Conservation (phyloP, 1,140 invertebrate genomes). For the Mylabris phalerata region DNA sequence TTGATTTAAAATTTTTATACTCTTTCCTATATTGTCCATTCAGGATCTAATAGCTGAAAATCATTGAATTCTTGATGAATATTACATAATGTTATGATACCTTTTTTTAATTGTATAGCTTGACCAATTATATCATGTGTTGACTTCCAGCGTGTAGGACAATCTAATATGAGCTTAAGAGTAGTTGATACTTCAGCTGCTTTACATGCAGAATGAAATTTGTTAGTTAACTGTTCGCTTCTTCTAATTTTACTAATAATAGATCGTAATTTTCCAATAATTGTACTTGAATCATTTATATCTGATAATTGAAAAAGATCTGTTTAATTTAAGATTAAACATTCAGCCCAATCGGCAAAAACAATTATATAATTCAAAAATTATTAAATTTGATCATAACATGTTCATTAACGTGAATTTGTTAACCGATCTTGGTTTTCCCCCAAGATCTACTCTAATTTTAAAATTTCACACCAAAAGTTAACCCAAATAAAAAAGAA, state of each 20-base stretch:
- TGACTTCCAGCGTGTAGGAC: conserved; percentile 25
- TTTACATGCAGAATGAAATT: conserved; percentile 34
- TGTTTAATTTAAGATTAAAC: too few relatives aligned
- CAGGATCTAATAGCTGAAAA: conserved; percentile 29
- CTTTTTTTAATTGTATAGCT: conserved; percentile 12
- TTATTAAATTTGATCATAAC: too few relatives aligned
- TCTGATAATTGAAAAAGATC: too few relatives aligned
- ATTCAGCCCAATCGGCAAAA: too few relatives aligned
- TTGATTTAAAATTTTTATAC: conserved; percentile 34
- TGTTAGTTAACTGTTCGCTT: conserved; percentile 30
- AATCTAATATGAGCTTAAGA: conserved; percentile 13
- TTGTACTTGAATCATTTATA: conserved; percentile 21
- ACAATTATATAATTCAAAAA: too few relatives aligned
- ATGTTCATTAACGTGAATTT: too few relatives aligned
- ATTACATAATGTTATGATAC: conserved; percentile 28
- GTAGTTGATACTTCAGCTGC: conserved; percentile 19
- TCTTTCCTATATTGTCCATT: conserved; percentile 32
- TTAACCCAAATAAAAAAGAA: too few relatives aligned
- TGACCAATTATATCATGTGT: conserved; percentile 18
- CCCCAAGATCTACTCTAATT: too few relatives aligned
- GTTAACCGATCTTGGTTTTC: too few relatives aligned
- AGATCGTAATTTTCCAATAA: conserved; percentile 27
- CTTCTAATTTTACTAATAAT: conserved; percentile 35
- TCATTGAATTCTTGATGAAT: conserved; percentile 30
- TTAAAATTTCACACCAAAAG: too few relatives aligned